Evolutionary conservation across 2,113 vertebrate species (phyloP), one percentile per base, ranked within the genome.

Genomic region (Nothocercus julius): DNA sequence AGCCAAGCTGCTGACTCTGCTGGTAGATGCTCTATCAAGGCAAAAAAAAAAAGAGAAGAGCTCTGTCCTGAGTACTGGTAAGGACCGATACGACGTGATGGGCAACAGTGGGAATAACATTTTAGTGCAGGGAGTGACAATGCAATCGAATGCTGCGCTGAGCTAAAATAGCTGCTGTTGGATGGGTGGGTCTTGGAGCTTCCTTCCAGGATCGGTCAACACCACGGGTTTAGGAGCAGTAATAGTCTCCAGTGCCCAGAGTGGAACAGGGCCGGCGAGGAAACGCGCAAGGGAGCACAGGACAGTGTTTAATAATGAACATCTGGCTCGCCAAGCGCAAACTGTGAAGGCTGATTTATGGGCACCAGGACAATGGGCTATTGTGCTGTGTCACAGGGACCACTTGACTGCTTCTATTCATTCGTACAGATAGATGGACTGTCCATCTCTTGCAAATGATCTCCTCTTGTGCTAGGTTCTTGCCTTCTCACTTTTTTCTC

Each of bases 341-440:
- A 19, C 93, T 85, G 42, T 0, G 1, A 83, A 51, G 64, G 51
- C 79, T 96, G 91, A 92, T 95, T 95, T 92, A 94, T 91, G 5
- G 91, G 51, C 64, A 15, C 34, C 0, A 1, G 79, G 85, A 90
- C 92, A 95, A 93, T 94, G 24, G 85, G 45, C 56, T 88, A 75
- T 96, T 95, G 94, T 95, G 88, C 92, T 95, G 53, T 90, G 69
- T 94, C 93, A 81, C 45, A 47, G 79, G 61, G 76, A 63, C 82
- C 85, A 5, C 72, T 91, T 40, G 28, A 64, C 44, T 68, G 73
- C 7, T 36, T 81, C 82, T 75, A 27, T 92, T 95, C 85, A 64
- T 77, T 88, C 82, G 54, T 90, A 78, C 58, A 93, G 87, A 96
- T 83, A 63, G 22, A 91, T 81, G 92, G 83, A 88, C 87, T 94